Base-by-base conservation (phyloP, 2,797 vertebrate species). In the Microctenopoma steveboyesi region DNA sequence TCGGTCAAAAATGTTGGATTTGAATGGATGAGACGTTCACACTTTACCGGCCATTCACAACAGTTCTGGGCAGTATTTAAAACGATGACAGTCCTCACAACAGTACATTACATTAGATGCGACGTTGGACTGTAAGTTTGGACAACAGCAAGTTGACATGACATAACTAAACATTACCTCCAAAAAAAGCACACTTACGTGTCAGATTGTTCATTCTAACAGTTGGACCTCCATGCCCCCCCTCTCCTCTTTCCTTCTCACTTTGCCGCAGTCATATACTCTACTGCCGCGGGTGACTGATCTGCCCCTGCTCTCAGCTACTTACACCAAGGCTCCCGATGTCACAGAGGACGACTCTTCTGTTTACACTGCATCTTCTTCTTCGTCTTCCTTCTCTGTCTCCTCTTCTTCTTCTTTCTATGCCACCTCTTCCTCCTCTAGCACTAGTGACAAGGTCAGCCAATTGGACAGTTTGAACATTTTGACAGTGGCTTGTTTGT, bases 381-480 rank as follows among this genome's bases (percentile, higher is more conserved):
- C 90, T 56, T 90, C 91, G 64, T 90, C 88, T 88, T 92, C 90
- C 81, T 92, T 87, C 70, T 89, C 92, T 74, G 88, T 92, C 76
- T 92, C 91, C 70, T 93, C 92, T 66, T 93, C 92, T 68, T 93
- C 90, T 18, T 93, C 93, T 87, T 94, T 93, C 89, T 84, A 90
- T 91, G 94, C 95, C 91, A 90, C 92, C 27, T 89, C 92, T 77
- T 89, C 92, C 78, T 94, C 94, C 79, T 82, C 92, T 93, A 94
- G 78, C 94, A 88, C 82, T 91, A 92, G 86, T 80, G 91, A 93
- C 85, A 93, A 95, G 93, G 93, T 95, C 91, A 94, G 92, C 89
- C 64, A 27, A 74, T 76, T 81, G 84, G 88, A 81, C 69, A 39
- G 37, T 74, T 63, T 76, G 57, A 75, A 79, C 80, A 82, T 64